Base-by-base conservation (phyloP, 2,797 vertebrate genomes). In the Melanotaenia boesemani region DNA sequence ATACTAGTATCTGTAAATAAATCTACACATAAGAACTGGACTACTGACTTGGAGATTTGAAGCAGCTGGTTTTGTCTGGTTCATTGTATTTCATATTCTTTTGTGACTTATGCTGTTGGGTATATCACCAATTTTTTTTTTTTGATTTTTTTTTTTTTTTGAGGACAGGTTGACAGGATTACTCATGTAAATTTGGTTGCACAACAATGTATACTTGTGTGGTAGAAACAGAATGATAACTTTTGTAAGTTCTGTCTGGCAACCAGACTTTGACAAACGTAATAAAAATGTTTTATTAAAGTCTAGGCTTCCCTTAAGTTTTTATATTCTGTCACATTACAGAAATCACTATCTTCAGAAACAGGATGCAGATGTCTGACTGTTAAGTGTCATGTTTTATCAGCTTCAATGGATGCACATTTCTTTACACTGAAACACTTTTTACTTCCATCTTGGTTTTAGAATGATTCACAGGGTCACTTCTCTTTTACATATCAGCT, bases 201-300 rank as follows among this genome's bases (percentile, higher is more conserved):
- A 93, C 90, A 93, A 85, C 90, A 89, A 84, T 92, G 88, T 92
- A 91, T 86, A 82, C 80, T 84, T 88, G 87, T 92, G 89, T 90
- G 83, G 82, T 93, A 92, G 92, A 85, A 90, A 86, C 62, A 85
- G 86, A 88, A 92, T 86, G 84, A 91, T 84, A 82, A 87, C 86
- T 95, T 95, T 95, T 95, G 88, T 94, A 93, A 91, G 84, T 91
- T 94, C 89, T 94, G 95, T 95, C 94, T 95, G 95, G 94, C 87
- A 95, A 94, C 94, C 94, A 95, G 95, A 95, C 95, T 93, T 93
- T 92, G 87, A 88, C 71, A 90, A 92, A 85, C 77, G 81, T 85
- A 94, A 95, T 95, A 95, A 95, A n/a, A 94, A 92, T 66, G 57
- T 92, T 93, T 94, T 94, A 92, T 92, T 84, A 90, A 90, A 89